Base-by-base conservation (phyloP, 2,888 invertebrate genomes). In the Heliconius hortense region DNA sequence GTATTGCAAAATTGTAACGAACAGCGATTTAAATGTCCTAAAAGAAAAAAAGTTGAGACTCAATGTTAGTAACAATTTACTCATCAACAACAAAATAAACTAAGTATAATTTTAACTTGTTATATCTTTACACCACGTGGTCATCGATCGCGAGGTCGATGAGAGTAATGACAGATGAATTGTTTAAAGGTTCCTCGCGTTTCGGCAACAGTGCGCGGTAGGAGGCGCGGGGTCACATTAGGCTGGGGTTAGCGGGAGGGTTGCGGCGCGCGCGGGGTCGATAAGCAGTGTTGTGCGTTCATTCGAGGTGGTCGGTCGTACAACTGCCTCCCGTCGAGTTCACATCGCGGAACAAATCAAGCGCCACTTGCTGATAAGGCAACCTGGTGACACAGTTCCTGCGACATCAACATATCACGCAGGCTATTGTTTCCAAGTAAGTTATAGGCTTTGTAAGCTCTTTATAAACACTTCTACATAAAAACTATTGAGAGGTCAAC, bases 81-180 rank as follows among this genome's bases (percentile, higher is more conserved):
- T 35, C 1, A 35, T 35, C 8, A 10, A 35, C 35, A 35, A 35
- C 35, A 8, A 8, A 8, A 8, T 35, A 35, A 35, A 10, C 1
- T 10, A 10, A 35, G 8, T 31, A 31, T 35, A 35, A 35, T 35
- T 35, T 35, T 1, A 35, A 10, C 35, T 35, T 35, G 2, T 35
- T 35, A 35, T 10, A 35, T 35, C 35, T 35, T 35, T 10, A 35
- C 43, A 79, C 82, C 85, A 86, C 84, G 80, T 87, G 87, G 82
- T 71, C 85, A 88, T 89, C 86, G 88, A 89, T 89, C 84, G 83
- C 59, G 76, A 82, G 79, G 81, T 83, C 81, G 80, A 79, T 78
- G 84, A 76, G 85, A 86, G 88, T 88, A 90, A 89, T 89, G 86
- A 88, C 84, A 86, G 89, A 90, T 90, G 88, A 91, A 91, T 89